phyloP scores from a whole-genome alignment of 2,888 invertebrate genomes.

The Lycia hirtaria region DNA sequence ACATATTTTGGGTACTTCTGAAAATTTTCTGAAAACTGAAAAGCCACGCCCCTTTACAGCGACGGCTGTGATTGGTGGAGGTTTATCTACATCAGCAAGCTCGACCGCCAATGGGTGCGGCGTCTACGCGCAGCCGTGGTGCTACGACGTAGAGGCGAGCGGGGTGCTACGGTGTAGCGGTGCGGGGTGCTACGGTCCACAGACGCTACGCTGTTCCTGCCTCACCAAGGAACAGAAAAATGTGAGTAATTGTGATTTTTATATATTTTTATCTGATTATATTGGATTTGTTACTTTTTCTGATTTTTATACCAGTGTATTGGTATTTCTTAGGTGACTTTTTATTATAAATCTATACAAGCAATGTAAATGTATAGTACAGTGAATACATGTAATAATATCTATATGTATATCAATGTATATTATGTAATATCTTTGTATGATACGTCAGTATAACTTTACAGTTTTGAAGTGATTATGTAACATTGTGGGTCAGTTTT shows the following conservation, averaged over 20 bases:
- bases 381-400: not conserved
- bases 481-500: not conserved
- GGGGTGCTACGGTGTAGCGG: constrained; percentile 70
- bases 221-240: constrained; percentile 74
- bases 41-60: constrained; percentile 78
- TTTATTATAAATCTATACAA: not conserved
- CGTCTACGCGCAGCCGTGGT: constrained; percentile 80
- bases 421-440: constrained; percentile 10
- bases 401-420: constrained; percentile 5
- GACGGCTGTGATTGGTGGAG: constrained; percentile 67
- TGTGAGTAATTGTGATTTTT: constrained; percentile 60
- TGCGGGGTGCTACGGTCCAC: constrained; percentile 63
- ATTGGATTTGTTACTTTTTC: constrained; percentile 12
- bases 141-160: constrained; percentile 65
- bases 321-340: not conserved
- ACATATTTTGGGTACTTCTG: constrained; percentile 69
- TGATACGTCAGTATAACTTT: not conserved
- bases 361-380: not conserved
- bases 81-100: constrained; percentile 64
- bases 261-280: constrained; percentile 17
- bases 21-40: constrained; percentile 82
- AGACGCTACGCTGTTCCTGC: constrained; percentile 78
- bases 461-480: not conserved
- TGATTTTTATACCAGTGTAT: not conserved
- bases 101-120: constrained; percentile 69